A percentile compares a stretch with the other conserved stretches of the same genome.
These are phyloP conservation scores for Boulengeromyrus knoepffleri DNA, from an alignment of 2,113 vertebrate genomes.

Conservation along the genomic window DNA sequence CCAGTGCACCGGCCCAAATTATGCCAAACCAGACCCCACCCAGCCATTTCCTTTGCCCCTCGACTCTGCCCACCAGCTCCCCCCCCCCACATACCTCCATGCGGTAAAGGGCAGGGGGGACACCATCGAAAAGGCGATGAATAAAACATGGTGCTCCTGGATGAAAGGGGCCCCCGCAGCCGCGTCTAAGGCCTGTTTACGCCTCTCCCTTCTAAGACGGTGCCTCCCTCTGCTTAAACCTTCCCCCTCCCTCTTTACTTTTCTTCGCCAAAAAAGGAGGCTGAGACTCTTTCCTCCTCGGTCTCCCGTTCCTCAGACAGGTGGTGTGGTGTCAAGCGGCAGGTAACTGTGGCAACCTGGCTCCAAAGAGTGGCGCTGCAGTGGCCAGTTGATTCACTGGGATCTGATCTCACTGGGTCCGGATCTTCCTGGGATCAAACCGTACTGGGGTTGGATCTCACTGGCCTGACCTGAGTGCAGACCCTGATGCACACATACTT, in stretches of 20 bases:
- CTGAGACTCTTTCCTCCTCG: slow-evolving; percentile 24
- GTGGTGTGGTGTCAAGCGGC: background rate
- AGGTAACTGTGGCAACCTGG: background rate
- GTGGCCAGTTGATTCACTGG: background rate
- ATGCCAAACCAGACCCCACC: no score
- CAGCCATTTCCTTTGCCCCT: background rate
- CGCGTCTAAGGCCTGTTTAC: slow-evolving; percentile 27
- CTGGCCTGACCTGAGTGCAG: background rate
- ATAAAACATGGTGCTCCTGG: slow-evolving; percentile 31
- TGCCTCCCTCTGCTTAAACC: background rate
- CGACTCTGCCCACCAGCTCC: background rate
- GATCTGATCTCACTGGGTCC: background rate
- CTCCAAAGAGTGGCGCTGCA: background rate
- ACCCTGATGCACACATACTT: background rate
- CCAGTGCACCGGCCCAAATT: background rate
- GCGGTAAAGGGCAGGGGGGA: slow-evolving; percentile 11
- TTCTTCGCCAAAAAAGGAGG: slow-evolving; percentile 1
- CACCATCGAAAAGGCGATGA: slow-evolving; percentile 29
- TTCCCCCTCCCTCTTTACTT: background rate
- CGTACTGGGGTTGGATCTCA: background rate
- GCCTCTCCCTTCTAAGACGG: slow-evolving; percentile 25
- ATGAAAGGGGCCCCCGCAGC: slow-evolving; percentile 23
- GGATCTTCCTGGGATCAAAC: background rate
- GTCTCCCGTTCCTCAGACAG: slow-evolving; percentile 38
- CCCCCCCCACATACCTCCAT: no score